A percentile compares a stretch with the other conserved stretches of the same genome.
Evolutionary conservation across 1,140 invertebrate species (phyloP).

Genomic region (Panagrolaimus sp.): DNA sequence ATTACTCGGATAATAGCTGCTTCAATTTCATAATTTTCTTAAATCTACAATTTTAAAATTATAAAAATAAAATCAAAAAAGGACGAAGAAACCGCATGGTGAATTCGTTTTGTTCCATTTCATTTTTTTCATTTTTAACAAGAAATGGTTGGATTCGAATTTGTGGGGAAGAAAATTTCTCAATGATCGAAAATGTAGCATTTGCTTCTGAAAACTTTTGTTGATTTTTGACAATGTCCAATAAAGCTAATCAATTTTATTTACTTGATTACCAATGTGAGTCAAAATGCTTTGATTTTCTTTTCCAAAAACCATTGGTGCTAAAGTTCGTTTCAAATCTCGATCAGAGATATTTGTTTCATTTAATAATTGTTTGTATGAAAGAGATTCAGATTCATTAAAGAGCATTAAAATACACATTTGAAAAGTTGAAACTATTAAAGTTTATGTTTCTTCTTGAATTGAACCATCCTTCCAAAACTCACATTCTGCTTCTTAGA

Average conservation of each 20-base stretch:
- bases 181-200: conserved; percentile 91
- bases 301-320: not conserved
- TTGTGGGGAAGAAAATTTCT: conserved; percentile 93
- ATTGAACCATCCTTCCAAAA: too few relatives aligned
- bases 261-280: not conserved
- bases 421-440: not conserved
- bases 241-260: not conserved
- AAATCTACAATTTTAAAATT: too few relatives aligned
- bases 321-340: not conserved
- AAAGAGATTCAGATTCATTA: not conserved
- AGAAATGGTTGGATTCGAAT: conserved; percentile 73
- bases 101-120: conserved; percentile 94
- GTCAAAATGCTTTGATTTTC: not conserved
- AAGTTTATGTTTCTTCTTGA: not conserved
- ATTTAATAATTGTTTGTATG: not conserved
- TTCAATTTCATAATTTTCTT: too few relatives aligned
- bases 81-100: conserved; percentile 71
- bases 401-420: not conserved
- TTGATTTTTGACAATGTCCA: not conserved
- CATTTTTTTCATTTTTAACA: conserved; percentile 75
- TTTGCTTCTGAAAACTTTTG: conserved; percentile 70
- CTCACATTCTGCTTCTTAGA: too few relatives aligned
- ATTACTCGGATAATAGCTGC: too few relatives aligned
- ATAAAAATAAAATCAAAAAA: too few relatives aligned
- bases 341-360: not conserved